Evolutionary conservation across 2,888 invertebrate species (phyloP).

Genomic region (Polia nebulosa): DNA sequence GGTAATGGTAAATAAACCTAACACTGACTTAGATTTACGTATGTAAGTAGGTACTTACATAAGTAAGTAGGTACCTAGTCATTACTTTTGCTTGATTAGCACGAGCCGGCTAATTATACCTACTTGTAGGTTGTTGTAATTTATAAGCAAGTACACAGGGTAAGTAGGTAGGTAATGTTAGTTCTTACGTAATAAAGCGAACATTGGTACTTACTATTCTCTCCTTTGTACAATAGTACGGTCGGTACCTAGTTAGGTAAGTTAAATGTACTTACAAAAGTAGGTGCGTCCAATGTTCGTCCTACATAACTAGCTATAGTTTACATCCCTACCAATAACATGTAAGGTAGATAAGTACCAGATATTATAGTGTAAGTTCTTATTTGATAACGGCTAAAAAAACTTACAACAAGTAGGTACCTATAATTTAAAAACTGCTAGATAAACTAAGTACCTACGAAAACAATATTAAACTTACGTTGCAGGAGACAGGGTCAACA

Average conservation of each 20-base stretch:
- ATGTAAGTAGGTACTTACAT: background rate
- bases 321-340: background rate
- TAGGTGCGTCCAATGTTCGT: background rate
- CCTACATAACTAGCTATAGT: background rate
- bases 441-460: too few species aligned
- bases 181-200: background rate
- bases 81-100: conserved; percentile 25
- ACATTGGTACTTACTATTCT: background rate
- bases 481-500: too few species aligned
- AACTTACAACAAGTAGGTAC: too few species aligned
- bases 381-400: too few species aligned
- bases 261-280: background rate
- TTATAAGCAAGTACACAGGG: background rate
- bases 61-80: background rate
- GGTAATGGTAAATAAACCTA: conserved; percentile 9
- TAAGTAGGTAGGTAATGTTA: background rate
- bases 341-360: background rate
- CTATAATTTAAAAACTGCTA: too few species aligned
- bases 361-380: too few species aligned
- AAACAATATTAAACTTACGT: too few species aligned
- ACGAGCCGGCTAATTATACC: conserved; percentile 19
- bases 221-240: background rate
- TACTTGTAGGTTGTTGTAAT: conserved; percentile 13
- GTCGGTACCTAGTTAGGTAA: background rate
- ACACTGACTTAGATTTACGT: conserved; percentile 21